Evolutionary conservation across 1,140 invertebrate genomes (phyloP).

Genomic region (Ericerus pela): DNA sequence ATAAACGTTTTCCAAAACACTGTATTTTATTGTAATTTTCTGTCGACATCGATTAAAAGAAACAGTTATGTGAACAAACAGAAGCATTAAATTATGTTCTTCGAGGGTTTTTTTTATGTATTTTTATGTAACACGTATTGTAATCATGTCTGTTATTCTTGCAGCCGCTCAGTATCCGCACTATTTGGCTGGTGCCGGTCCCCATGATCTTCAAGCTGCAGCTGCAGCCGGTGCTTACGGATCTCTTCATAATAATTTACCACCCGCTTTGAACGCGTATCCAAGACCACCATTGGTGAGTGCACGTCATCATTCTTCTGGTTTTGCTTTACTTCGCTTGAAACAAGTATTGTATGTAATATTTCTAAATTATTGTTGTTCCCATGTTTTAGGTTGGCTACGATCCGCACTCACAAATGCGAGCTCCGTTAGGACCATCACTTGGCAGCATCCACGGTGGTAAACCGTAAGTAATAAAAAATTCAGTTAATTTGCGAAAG

Average conservation of each 20-base stretch:
- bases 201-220: slow-evolving; percentile 35
- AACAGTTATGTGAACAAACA: no score
- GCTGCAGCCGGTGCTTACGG: slow-evolving; percentile 27
- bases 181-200: slow-evolving; percentile 35
- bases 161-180: slow-evolving; percentile 39
- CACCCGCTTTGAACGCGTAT: slow-evolving; percentile 29
- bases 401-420: slow-evolving; percentile 66
- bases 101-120: no score
- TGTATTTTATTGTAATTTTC: no score
- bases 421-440: slow-evolving; percentile 43
- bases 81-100: no score
- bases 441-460: slow-evolving; percentile 59
- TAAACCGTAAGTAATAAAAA: slow-evolving; percentile 91
- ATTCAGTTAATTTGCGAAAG: no score
- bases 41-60: no score
- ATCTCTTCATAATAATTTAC: slow-evolving; percentile 29
- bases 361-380: not conserved
- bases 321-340: not conserved
- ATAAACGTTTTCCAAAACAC: no score
- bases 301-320: no score
- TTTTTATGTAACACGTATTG: no score
- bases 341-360: not conserved
- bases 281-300: slow-evolving; percentile 31
- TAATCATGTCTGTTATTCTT: no score
- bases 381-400: slow-evolving; percentile 42